These are phyloP conservation scores for Phalanger gymnotis DNA, from an alignment of 2,797 vertebrate genomes.

Conservation along the genomic window DNA sequence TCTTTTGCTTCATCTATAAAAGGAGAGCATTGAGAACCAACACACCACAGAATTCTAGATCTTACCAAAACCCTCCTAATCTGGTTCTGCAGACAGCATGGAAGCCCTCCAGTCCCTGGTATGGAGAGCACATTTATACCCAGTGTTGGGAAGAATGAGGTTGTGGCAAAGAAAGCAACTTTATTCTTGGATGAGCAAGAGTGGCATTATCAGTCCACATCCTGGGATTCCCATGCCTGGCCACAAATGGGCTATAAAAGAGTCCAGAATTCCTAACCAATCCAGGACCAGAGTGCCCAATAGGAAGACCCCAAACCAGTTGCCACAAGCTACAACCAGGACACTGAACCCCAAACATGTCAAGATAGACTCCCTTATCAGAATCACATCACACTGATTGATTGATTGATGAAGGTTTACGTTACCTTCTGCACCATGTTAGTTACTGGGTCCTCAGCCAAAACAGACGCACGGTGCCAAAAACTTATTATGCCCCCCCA, in stretches of 20 bases:
- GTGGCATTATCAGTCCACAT: not conserved
- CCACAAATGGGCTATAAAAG: not conserved
- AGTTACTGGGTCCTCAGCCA: not conserved
- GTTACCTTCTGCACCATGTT: not conserved
- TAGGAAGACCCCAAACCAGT: not conserved
- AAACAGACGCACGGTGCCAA: not conserved
- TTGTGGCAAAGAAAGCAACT: not conserved
- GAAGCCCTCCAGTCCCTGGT: not conserved
- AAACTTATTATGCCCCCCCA: not conserved
- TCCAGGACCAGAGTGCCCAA: not conserved
- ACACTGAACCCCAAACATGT: not conserved
- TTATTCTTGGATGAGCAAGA: not conserved
- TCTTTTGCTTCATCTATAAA: not conserved
- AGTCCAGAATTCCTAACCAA: not conserved
- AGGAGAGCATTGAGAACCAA: not conserved
- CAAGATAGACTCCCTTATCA: not conserved
- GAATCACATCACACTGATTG: not conserved
- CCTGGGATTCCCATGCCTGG: not conserved
- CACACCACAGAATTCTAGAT: rapidly evolving
- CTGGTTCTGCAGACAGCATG: not conserved
- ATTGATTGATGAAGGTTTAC: not conserved
- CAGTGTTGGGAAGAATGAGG: not conserved
- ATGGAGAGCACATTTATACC: not conserved
- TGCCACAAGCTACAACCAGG: not conserved
- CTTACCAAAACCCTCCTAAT: not conserved